A percentile compares a stretch with the other conserved stretches of the same genome.
Evolutionary conservation across 1,140 invertebrate species (phyloP).

Genomic region (Zophobas morio): DNA sequence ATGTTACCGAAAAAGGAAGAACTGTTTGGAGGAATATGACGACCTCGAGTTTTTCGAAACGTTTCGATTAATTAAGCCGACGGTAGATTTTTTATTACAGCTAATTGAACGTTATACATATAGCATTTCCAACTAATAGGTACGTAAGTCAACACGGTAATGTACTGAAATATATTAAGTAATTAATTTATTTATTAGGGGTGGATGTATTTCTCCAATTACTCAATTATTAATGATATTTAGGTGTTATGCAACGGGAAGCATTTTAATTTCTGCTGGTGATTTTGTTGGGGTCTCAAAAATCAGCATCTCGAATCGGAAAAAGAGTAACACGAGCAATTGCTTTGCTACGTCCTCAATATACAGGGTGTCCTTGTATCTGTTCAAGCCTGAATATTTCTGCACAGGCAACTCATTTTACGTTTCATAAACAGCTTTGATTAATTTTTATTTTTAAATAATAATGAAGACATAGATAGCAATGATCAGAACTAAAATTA

Average conservation of each 20-base stretch:
- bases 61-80: not conserved
- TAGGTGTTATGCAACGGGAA: constrained; percentile 52
- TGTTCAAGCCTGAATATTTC: too few species aligned
- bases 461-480: too few species aligned
- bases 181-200: not conserved
- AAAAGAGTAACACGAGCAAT: too few species aligned
- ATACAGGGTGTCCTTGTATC: too few species aligned
- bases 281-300: constrained; percentile 1
- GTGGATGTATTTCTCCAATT: not conserved
- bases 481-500: too few species aligned
- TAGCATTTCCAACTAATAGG: not conserved
- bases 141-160: not conserved
- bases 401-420: too few species aligned
- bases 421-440: too few species aligned
- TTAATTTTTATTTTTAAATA: too few species aligned
- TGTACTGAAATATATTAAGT: not conserved
- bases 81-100: not conserved
- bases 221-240: constrained; percentile 2
- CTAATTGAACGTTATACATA: not conserved
- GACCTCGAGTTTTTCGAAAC: not conserved
- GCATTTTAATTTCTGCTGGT: constrained; percentile 49
- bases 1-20: not conserved
- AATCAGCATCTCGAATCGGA: too few species aligned
- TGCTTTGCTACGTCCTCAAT: too few species aligned
- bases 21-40: not conserved